Evolutionary conservation across 1,140 invertebrate genomes (phyloP).

Genomic region (Eupristina koningsbergeri): DNA sequence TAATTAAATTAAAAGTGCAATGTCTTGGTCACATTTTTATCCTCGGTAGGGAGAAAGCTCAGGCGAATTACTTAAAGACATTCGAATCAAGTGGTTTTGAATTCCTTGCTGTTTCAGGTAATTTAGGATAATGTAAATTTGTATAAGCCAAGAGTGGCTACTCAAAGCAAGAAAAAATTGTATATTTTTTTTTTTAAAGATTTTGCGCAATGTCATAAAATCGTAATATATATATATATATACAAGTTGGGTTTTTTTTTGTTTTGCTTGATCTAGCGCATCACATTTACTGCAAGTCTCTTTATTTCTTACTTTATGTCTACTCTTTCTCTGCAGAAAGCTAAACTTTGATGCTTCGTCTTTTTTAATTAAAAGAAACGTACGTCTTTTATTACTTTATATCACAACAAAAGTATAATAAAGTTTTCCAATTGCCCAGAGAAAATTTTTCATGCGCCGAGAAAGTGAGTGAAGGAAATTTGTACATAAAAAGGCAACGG

Average conservation of each 20-base stretch:
- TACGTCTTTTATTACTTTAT: constrained; percentile 6
- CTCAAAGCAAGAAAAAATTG: neutral
- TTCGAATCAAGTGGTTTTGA: neutral
- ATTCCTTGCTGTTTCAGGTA: neutral
- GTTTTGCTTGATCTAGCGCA: neutral
- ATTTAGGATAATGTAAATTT: neutral
- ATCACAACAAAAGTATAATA: constrained; percentile 29
- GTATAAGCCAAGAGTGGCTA: neutral
- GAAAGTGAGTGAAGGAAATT: neutral
- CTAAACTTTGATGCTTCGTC: neutral
- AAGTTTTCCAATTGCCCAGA: constrained; percentile 9
- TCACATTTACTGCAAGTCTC: constrained; percentile 2
- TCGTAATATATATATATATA: neutral
- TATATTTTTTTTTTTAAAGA: neutral
- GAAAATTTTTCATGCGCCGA: neutral
- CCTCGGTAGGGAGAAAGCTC: neutral
- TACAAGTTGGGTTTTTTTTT: no score
- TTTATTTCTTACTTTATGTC: constrained; percentile 19
- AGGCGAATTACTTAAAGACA: neutral
- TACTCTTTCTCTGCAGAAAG: neutral
- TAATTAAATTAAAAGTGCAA: neutral
- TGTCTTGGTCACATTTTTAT: neutral
- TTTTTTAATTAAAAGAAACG: constrained; percentile 16
- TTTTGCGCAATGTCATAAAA: neutral
- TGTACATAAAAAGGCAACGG: neutral